These are phyloP conservation scores for Trididemnum clinides DNA, from an alignment of 23 tunicate species.

Conservation along the genomic window DNA sequence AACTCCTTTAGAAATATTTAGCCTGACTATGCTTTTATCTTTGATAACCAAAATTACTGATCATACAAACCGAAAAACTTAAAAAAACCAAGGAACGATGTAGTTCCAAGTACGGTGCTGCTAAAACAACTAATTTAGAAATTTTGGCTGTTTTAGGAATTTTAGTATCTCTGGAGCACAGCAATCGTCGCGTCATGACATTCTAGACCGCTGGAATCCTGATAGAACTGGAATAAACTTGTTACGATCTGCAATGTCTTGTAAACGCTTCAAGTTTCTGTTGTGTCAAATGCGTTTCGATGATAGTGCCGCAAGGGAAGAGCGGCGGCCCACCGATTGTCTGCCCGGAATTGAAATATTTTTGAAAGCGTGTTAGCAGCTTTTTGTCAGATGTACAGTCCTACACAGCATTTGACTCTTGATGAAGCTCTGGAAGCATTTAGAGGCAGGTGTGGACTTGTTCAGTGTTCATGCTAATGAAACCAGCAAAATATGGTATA, in stretches of 20 bases:
- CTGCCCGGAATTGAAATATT: background rate
- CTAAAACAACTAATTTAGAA: background rate
- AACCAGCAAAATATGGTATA: slow-evolving; percentile 36
- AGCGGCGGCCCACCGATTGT: background rate
- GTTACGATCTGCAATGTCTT: background rate
- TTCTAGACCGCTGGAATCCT: background rate
- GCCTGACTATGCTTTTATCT: background rate
- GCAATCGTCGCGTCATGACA: background rate
- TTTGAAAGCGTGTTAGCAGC: background rate
- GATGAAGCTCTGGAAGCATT: slow-evolving; percentile 14
- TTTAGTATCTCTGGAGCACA: background rate
- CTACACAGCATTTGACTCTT: slow-evolving; percentile 3
- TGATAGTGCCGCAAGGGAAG: background rate
- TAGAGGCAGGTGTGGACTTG: slow-evolving; percentile 7
- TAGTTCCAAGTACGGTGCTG: background rate
- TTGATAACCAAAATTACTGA: background rate
- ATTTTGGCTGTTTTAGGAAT: background rate
- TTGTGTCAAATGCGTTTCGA: background rate
- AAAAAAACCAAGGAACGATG: background rate
- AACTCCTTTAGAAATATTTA: background rate
- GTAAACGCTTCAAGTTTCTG: slow-evolving; percentile 1
- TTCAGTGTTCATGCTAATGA: slow-evolving; percentile 2
- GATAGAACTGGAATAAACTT: slow-evolving; percentile 12
- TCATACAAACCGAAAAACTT: background rate
- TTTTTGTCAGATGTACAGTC: background rate